Percentiles rank a stretch among this genome's conserved stretches.
phyloP scores from a whole-genome alignment of 2,888 invertebrate genomes.

The Bombyx huttoni region DNA sequence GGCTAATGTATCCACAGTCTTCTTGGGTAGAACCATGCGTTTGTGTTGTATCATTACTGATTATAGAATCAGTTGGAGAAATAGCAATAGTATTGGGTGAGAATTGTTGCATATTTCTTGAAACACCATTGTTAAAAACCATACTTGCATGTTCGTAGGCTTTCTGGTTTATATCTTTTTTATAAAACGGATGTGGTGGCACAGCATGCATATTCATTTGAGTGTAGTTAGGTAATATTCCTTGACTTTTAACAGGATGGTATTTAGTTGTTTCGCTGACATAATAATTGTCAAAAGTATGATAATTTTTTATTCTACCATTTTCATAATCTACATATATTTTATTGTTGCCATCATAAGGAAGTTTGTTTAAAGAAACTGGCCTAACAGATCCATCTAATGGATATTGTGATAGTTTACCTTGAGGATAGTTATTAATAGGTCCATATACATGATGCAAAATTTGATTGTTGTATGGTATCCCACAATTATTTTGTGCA shows the following conservation, averaged over 20 bases:
- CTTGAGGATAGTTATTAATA: constrained; percentile 40
- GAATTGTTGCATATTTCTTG: constrained; percentile 47
- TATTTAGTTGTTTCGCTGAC: constrained; percentile 41
- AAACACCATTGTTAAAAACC: constrained; percentile 32
- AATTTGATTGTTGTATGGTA: constrained; percentile 43
- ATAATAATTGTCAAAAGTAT: constrained; percentile 39
- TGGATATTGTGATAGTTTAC: constrained; percentile 43
- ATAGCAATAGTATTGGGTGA: constrained; percentile 55
- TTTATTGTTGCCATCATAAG: constrained; percentile 44
- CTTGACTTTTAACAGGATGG: constrained; percentile 37
- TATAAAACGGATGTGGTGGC: constrained; percentile 39
- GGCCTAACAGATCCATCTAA: constrained; percentile 34
- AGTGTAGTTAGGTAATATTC: constrained; percentile 40
- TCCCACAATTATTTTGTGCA: constrained; percentile 38
- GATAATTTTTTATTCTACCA: constrained; percentile 34
- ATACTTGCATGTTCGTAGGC: constrained; percentile 41
- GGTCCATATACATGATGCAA: constrained; percentile 47
- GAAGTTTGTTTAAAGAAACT: constrained; percentile 36
- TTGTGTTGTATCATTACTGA: constrained; percentile 50
- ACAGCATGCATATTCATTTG: constrained; percentile 36
- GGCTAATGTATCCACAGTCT: constrained; percentile 65
- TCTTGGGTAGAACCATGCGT: constrained; percentile 44
- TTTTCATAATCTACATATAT: constrained; percentile 48
- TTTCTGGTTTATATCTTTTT: constrained; percentile 45
- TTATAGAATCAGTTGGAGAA: constrained; percentile 58